Evolutionary conservation across 2,888 invertebrate species (phyloP), one percentile per base, ranked within the genome.

Genomic region (Plebejus anna): DNA sequence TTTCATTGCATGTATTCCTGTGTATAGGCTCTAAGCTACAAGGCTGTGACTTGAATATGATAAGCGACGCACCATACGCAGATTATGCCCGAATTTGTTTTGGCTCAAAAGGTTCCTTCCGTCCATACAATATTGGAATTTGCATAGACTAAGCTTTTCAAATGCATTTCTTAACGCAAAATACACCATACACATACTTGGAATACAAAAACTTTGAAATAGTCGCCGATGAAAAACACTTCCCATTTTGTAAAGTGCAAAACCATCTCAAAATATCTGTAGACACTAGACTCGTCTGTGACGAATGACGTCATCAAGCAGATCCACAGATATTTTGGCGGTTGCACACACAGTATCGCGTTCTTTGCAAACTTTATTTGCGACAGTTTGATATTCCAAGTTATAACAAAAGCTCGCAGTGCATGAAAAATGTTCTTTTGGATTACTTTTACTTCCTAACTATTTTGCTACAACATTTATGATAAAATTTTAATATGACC

Each of bases 51-150:
- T 72, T 59, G 72, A 72, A 61, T 59, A 38, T 72, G 71, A 57
- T 71, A 28, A 71, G 82, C 87, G 88, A 87, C 85, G 87, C 87
- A 84, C 85, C 85, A 83, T 83, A 82, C 78, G 77, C 76, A 81
- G 79, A 72, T 72, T 59, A 61, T 78, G 80, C 82, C 82, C 80
- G 79, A 82, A 82, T 82, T 86, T 83, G 84, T 80, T 81, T 90
- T 87, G 85, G 91, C 91, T 92, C 91, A 92, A 90, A 82, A 84
- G 81, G 87, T 88, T 87, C 91, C 92, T 92, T 94, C 93, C 93
- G 93, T 94, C 93, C 93, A 92, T 83, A 81, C 81, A 82, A 85
- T 84, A 85, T 87, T 87, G 86, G 87, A 89, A 87, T 87, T 88
- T 86, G 85, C 86, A 88, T 90, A 90, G 87, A 83, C 80, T 92